A percentile compares a stretch with the other conserved stretches of the same genome.
phyloP scores from a whole-genome alignment of 1,140 invertebrate species.

The Bemisia tabaci region DNA sequence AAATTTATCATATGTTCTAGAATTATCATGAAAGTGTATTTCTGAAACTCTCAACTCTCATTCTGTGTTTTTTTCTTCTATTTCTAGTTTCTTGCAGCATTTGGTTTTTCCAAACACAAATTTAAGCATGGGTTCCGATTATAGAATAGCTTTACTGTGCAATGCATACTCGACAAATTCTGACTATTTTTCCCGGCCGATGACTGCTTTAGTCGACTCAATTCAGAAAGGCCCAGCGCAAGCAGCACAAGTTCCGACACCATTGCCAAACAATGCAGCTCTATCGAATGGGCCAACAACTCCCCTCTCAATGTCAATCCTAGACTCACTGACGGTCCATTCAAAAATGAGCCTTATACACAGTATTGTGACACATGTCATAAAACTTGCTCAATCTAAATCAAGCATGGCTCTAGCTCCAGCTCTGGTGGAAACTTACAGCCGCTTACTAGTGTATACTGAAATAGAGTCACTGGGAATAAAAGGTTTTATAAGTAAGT shows the following conservation, averaged over 20 bases:
- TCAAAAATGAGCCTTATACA: conserved; percentile 96
- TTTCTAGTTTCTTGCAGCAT: conserved; percentile 55
- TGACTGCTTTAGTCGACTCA: conserved; percentile 76
- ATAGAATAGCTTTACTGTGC: conserved; percentile 77
- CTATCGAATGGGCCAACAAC: conserved; percentile 45
- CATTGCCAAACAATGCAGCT: conserved; percentile 34
- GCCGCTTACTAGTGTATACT: conserved; percentile 80
- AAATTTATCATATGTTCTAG: too few relatives aligned
- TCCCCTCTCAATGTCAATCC: conserved; percentile 78
- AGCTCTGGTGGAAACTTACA: conserved; percentile 89
- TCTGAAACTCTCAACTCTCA: too few relatives aligned
- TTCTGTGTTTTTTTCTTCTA: too few relatives aligned
- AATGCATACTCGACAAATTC: conserved; percentile 89
- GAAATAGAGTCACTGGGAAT: conserved; percentile 95
- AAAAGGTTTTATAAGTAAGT: conserved; percentile 88
- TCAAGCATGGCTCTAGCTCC: conserved; percentile 67
- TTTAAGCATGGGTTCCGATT: conserved; percentile 62
- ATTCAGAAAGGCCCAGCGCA: conserved; percentile 45
- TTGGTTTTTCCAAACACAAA: conserved; percentile 51
- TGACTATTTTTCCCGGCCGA: conserved; percentile 69
- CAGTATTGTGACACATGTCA: conserved; percentile 76
- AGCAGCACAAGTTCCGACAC: conserved; percentile 35
- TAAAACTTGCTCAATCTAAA: conserved; percentile 76
- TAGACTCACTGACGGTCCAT: conserved; percentile 91
- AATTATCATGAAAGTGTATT: too few relatives aligned